Percentiles rank a stretch among this genome's conserved stretches.
These are phyloP conservation scores for Eudasyphora cyanicolor DNA, from an alignment of 2,888 invertebrate genomes.

Conservation along the genomic window DNA sequence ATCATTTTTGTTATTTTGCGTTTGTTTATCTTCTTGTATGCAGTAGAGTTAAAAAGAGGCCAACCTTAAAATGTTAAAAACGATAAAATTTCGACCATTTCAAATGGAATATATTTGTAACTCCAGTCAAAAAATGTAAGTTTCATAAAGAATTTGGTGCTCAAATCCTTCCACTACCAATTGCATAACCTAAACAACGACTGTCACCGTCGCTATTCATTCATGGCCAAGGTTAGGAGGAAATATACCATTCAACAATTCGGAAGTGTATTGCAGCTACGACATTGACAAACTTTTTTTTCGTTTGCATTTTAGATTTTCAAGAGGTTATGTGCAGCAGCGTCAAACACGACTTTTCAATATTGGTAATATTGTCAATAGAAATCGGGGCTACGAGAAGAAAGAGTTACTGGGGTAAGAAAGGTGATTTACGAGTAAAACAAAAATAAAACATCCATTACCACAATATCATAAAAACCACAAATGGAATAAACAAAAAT, in stretches of 20 bases:
- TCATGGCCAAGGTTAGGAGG: constrained; percentile 54
- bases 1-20: not conserved
- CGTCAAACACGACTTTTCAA: constrained; percentile 71
- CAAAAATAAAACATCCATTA: too few relatives aligned
- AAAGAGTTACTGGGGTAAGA: constrained; percentile 88
- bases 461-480: too few relatives aligned
- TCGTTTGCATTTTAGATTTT: constrained; percentile 18
- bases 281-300: too few relatives aligned
- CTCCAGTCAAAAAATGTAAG: constrained; percentile 52
- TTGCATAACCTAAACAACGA: constrained; percentile 71
- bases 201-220: constrained; percentile 21
- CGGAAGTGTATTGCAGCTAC: not conserved
- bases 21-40: constrained; percentile 42
- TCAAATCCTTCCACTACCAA: constrained; percentile 68
- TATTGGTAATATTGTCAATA: constrained; percentile 77
- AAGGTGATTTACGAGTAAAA: too few relatives aligned
- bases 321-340: constrained; percentile 67
- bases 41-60: not conserved
- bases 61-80: constrained; percentile 44
- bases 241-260: constrained; percentile 8
- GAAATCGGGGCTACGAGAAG: constrained; percentile 85
- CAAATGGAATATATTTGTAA: constrained; percentile 1
- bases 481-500: too few relatives aligned
- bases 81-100: not conserved
- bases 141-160: not conserved